Evolutionary conservation across 2,888 invertebrate species (phyloP), one percentile per base, ranked within the genome.

Genomic region (Drosophila melanocephala): DNA sequence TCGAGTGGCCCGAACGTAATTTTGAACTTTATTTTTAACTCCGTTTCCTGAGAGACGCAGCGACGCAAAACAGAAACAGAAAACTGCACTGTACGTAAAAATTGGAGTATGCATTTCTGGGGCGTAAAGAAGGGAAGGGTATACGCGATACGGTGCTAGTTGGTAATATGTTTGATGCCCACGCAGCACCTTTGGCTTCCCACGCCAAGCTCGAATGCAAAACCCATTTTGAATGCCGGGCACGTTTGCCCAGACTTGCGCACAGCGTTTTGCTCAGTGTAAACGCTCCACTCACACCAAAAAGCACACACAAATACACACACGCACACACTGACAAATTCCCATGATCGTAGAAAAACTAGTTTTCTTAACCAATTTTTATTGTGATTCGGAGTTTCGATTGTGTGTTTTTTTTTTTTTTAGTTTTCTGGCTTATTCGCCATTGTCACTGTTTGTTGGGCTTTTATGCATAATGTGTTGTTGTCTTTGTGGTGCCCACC

Each of bases 321-420:
- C 72, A 58, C 32, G 30, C 58, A 60, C 64, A 65, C 67, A 68
- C 60, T 53, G 51, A 67, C 68, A 35, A 55, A 72, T 60, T 60
- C 61, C 58, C 60, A 61, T 73, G 64, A 66, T 76, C 72, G 68
- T 84, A 80, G 89, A 75, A 77, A 87, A 87, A 87, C 87, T 73
- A 81, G 90, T 87, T 87, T 87, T 86, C 73, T 75, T 85, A 83
- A 78, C 83, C 85, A 87, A 86, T 79, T 89, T 84, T 88, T 60
- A 79, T 87, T 82, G 85, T 86, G 86, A 75, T 73, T 87, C 61
- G 70, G 71, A 81, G 84, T 76, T 81, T 79, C 73, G 82, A 86
- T 86, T 77, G 83, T 84, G 55, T 74, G 35, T 66, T 55, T 35
- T 69, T 26, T 26, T 42, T 33, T 59, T 67, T 67, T 42, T 59